A percentile compares a stretch with the other conserved stretches of the same genome.
These are phyloP conservation scores for Progne subis DNA, from an alignment of 2,113 vertebrate species.

Conservation along the genomic window DNA sequence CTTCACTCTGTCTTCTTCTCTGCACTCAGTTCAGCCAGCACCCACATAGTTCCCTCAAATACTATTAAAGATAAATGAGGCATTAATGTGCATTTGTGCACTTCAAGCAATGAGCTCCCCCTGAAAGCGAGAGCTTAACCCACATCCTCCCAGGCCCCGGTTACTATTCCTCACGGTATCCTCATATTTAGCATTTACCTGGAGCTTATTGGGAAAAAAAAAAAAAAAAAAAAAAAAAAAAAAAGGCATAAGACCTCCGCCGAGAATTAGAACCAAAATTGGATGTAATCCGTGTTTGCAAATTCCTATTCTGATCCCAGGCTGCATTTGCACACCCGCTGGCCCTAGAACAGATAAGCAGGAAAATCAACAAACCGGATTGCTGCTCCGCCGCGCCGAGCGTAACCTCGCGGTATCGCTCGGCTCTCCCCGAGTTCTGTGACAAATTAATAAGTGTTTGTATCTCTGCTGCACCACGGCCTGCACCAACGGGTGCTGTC, in stretches of 20 bases:
- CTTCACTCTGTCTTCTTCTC: background rate
- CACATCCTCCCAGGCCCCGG: background rate
- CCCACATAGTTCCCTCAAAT: background rate
- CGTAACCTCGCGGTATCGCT: background rate
- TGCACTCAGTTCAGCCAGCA: background rate
- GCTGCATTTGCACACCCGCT: background rate
- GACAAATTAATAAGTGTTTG: background rate
- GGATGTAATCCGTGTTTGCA: constrained; percentile 39
- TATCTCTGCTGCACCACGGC: background rate
- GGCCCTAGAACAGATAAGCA: constrained; percentile 20
- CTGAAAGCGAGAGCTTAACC: background rate
- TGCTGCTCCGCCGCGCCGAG: background rate
- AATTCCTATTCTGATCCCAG: constrained; percentile 32
- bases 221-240: background rate
- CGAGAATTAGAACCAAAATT: constrained; percentile 1
- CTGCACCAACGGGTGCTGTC: background rate
- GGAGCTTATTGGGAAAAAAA: background rate
- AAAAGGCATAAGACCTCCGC: background rate
- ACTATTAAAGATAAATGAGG: background rate
- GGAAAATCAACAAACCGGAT: background rate
- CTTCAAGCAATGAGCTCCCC: background rate
- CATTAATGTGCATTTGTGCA: background rate
- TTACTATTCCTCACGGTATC: background rate
- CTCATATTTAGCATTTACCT: constrained; percentile 1
- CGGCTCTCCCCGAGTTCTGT: background rate